A percentile compares a stretch with the other conserved stretches of the same genome.
phyloP scores from a whole-genome alignment of 2,888 invertebrate genomes.

The Dorcus parallelipipedus region DNA sequence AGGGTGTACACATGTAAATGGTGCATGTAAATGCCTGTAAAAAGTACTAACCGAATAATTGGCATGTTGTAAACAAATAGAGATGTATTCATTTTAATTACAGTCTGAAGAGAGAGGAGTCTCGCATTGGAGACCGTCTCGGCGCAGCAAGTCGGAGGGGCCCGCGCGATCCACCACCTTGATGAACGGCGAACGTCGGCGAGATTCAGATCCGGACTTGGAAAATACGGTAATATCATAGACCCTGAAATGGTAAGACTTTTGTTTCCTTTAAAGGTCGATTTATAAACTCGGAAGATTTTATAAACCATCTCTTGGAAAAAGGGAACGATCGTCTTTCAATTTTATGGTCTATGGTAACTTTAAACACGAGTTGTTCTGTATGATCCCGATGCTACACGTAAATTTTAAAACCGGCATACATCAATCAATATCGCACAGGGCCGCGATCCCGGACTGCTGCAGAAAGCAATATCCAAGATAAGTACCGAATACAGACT shows the following conservation, averaged over 20 bases:
- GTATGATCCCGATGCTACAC: slow-evolving; percentile 23
- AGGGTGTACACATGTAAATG: slow-evolving; percentile 26
- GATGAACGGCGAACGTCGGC: slow-evolving; percentile 44
- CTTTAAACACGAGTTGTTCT: slow-evolving; percentile 29
- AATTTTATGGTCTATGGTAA: neutral
- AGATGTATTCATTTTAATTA: slow-evolving; percentile 51
- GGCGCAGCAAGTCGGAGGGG: slow-evolving; percentile 78
- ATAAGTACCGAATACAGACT: slow-evolving; percentile 84
- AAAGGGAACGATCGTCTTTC: too few species aligned
- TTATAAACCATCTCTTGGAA: too few species aligned
- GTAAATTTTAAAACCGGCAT: slow-evolving; percentile 1
- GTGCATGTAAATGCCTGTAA: slow-evolving; percentile 25
- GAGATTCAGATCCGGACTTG: slow-evolving; percentile 48
- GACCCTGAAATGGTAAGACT: slow-evolving; percentile 14
- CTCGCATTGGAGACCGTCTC: slow-evolving; percentile 58
- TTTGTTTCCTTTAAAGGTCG: too few species aligned
- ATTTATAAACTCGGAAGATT: too few species aligned
- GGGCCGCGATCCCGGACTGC: slow-evolving; percentile 58
- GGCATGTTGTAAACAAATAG: slow-evolving; percentile 30
- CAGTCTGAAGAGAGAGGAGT: slow-evolving; percentile 69
- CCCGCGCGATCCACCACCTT: slow-evolving; percentile 51
- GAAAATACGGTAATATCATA: slow-evolving; percentile 42
- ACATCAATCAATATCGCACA: slow-evolving; percentile 21
- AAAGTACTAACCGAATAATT: slow-evolving; percentile 18
- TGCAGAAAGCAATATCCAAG: slow-evolving; percentile 68